Percentiles rank a stretch among this genome's conserved stretches.
Evolutionary conservation across 2,797 vertebrate genomes (phyloP).

Genomic region (Allobates femoralis): DNA sequence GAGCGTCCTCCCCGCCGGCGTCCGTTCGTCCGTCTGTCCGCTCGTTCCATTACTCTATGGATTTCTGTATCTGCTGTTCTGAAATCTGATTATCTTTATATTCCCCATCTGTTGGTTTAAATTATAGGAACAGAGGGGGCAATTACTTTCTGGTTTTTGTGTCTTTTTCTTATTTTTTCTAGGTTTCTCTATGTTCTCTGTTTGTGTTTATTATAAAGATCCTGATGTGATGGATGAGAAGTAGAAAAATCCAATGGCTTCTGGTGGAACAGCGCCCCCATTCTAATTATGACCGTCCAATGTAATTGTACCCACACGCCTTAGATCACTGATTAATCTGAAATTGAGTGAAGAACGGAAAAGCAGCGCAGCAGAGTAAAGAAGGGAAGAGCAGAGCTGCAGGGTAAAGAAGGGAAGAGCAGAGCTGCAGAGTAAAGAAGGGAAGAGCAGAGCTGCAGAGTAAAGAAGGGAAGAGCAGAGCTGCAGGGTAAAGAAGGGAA

Average conservation of each 20-base stretch:
- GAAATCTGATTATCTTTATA: slow-evolving; percentile 28
- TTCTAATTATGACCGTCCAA: too few relatives aligned
- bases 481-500: too few relatives aligned
- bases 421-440: too few relatives aligned
- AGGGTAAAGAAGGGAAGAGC: too few relatives aligned
- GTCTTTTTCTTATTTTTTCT: neutral
- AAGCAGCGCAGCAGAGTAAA: too few relatives aligned
- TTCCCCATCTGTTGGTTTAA: slow-evolving; percentile 19
- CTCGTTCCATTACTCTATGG: neutral
- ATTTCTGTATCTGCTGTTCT: slow-evolving; percentile 9
- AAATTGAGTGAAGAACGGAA: too few relatives aligned
- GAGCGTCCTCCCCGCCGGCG: neutral
- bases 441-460: too few relatives aligned
- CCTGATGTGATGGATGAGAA: neutral
- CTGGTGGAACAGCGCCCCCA: too few relatives aligned
- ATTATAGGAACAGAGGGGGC: neutral
- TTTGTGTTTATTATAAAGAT: neutral
- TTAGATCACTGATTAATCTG: too few relatives aligned
- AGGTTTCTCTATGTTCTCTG: neutral
- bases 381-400: too few relatives aligned
- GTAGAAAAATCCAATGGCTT: neutral
- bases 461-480: too few relatives aligned
- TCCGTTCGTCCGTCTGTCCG: neutral
- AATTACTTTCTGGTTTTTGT: slow-evolving; percentile 17
- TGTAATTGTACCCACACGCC: too few relatives aligned